Base-by-base conservation (phyloP, 2,888 invertebrate genomes). In the Synanthedon formicaeformis region DNA sequence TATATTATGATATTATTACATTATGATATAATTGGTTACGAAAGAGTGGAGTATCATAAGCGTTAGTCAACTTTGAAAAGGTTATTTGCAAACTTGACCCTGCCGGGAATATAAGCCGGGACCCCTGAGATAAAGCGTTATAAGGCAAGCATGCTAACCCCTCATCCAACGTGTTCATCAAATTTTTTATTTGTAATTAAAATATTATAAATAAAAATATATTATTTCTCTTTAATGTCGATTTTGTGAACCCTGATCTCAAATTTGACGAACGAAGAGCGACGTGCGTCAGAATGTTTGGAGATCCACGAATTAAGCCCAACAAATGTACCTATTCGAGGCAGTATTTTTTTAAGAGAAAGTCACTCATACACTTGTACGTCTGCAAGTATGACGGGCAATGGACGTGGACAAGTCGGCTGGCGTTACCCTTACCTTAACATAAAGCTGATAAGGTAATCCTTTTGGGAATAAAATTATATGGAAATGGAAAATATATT, bases 201-300 rank as follows among this genome's bases (percentile, higher is more conserved):
- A 34, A 34, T 10, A 34, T 34, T 34, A 34, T 34, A 34, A 34
- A 34, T 34, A 34, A 34, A 34, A 34, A 34, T 34, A 10, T 45
- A 45, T n/a, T 34, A 34, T 8, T 34, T 34, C 34, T 34, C 2
- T 34, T 6, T 34, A 34, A 34, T 34, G 34, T 34, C 34, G 34
- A 34, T 16, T 53, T 66, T 63, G 70, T 55, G 56, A 82, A 57
- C 82, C 82, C 81, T 84, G 71, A 59, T 64, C 63, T 61, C 64
- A 77, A 79, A 78, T 76, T 78, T 76, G 78, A 77, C 72, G 73
- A 69, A 64, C 71, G 67, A 71, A 73, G 75, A 76, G 71, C 69
- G 75, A 71, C 75, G 73, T 71, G 71, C 66, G 66, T 62, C 65
- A 60, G 65, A 64, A 65, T 68, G 71, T 60, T 63, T 65, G 34